Evolutionary conservation across 2,797 vertebrate species (phyloP).

Genomic region (Rhadinocentrus ornatus): DNA sequence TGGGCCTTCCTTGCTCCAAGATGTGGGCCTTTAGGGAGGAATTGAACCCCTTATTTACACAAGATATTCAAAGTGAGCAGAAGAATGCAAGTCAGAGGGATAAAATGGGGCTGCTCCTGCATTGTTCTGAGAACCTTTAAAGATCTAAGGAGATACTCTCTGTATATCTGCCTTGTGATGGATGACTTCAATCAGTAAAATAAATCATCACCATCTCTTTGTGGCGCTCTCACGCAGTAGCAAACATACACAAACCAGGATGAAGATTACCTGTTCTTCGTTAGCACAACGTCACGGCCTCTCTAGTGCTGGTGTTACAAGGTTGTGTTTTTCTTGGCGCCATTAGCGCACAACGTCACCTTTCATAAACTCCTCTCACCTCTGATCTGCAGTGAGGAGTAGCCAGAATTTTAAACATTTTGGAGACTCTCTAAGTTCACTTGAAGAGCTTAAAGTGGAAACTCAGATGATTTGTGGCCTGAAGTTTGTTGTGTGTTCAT

Average conservation of each 20-base stretch:
- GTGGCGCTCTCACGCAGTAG: constrained; percentile 35
- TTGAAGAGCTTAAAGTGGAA: constrained; percentile 68
- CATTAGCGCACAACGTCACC: constrained; percentile 50
- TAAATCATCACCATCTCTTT: constrained; percentile 27
- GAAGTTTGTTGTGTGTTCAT: constrained; percentile 75
- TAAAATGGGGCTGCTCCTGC: constrained; percentile 16
- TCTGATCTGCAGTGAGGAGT: constrained; percentile 30
- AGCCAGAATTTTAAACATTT: constrained; percentile 32
- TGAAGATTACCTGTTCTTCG: constrained; percentile 1
- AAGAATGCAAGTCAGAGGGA: constrained; percentile 33
- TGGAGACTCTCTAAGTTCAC: constrained; percentile 37
- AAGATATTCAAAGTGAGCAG: constrained; percentile 52
- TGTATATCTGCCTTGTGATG: background rate
- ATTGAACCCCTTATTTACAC: constrained; percentile 64
- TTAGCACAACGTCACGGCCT: background rate
- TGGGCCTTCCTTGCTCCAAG: constrained; percentile 62
- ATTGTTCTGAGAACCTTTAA: constrained; percentile 25
- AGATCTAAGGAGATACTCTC: constrained; percentile 19
- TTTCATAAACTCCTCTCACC: constrained; percentile 47
- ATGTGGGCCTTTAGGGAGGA: constrained; percentile 60
- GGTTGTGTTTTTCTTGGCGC: constrained; percentile 39
- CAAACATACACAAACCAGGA: constrained; percentile 28
- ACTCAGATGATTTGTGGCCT: constrained; percentile 52
- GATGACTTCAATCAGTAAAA: constrained; percentile 27
- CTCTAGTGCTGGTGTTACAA: constrained; percentile 47